A percentile compares a stretch with the other conserved stretches of the same genome.
phyloP scores from a whole-genome alignment of 1,140 invertebrate genomes.

The Papilio glaucus region DNA sequence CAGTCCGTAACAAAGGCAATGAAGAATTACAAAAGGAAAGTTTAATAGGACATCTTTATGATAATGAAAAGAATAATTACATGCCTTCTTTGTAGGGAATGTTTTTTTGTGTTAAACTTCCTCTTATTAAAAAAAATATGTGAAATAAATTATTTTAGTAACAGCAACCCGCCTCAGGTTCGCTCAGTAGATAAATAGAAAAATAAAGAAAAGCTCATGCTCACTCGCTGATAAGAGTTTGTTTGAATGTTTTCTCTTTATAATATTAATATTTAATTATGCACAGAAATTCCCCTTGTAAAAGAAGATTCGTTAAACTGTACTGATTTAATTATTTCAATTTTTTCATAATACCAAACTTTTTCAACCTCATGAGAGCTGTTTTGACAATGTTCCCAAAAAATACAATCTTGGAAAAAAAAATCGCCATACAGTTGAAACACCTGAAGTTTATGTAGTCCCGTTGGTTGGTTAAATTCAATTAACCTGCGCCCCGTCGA shows the following conservation, averaged over 20 bases:
- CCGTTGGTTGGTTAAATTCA: constrained; percentile 39
- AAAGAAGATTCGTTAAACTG: too few relatives aligned
- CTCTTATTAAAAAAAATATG: constrained; percentile 14
- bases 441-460: constrained; percentile 34
- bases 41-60: constrained; percentile 18
- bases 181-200: too few relatives aligned
- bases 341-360: too few relatives aligned
- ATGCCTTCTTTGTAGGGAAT: constrained; percentile 15
- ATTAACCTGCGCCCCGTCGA: constrained; percentile 29
- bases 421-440: not conserved
- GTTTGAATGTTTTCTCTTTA: too few relatives aligned
- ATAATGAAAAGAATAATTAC: constrained; percentile 20
- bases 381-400: too few relatives aligned
- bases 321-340: too few relatives aligned
- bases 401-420: not conserved
- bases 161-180: not conserved
- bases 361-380: too few relatives aligned
- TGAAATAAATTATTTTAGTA: not conserved
- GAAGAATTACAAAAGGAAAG: not conserved
- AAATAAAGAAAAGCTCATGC: too few relatives aligned
- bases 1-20: not conserved
- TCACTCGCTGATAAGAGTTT: too few relatives aligned
- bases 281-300: too few relatives aligned
- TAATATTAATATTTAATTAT: too few relatives aligned
- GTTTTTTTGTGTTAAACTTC: not conserved